These are phyloP conservation scores for Ariopsis seemanni DNA, from an alignment of 2,113 vertebrate species.

Conservation along the genomic window DNA sequence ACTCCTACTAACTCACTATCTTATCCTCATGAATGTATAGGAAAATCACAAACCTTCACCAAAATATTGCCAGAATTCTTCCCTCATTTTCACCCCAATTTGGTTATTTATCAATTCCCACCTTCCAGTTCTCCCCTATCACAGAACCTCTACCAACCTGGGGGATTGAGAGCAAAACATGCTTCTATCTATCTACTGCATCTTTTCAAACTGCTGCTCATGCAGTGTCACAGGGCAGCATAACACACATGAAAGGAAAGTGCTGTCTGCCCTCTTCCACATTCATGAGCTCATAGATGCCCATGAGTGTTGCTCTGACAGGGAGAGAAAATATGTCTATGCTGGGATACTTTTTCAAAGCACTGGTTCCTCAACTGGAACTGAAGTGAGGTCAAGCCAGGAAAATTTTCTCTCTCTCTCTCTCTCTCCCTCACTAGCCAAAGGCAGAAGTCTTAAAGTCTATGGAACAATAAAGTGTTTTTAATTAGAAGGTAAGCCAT, in stretches of 20 bases:
- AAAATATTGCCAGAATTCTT: not conserved
- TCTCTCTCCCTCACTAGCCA: not conserved
- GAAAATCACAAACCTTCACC: not conserved
- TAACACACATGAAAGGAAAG: not conserved
- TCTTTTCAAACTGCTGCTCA: not conserved
- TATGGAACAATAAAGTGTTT: not conserved
- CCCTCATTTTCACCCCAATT: not conserved
- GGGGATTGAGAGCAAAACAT: not conserved
- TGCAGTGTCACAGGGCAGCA: not conserved
- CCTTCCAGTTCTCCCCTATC: not conserved
- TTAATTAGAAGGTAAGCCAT: constrained; percentile 32
- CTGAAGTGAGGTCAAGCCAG: not conserved
- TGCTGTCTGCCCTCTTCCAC: no score
- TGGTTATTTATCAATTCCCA: not conserved
- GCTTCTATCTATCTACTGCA: not conserved
- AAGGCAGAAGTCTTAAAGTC: not conserved
- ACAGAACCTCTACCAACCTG: not conserved
- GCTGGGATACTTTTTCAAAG: not conserved
- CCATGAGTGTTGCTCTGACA: not conserved
- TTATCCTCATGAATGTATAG: not conserved
- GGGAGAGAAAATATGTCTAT: not conserved
- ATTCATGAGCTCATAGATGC: not conserved
- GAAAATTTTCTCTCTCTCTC: not conserved
- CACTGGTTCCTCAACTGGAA: not conserved
- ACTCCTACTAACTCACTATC: not conserved